Conservation (phyloP, 2,113 vertebrate species). For the Lontra canadensis region DNA sequence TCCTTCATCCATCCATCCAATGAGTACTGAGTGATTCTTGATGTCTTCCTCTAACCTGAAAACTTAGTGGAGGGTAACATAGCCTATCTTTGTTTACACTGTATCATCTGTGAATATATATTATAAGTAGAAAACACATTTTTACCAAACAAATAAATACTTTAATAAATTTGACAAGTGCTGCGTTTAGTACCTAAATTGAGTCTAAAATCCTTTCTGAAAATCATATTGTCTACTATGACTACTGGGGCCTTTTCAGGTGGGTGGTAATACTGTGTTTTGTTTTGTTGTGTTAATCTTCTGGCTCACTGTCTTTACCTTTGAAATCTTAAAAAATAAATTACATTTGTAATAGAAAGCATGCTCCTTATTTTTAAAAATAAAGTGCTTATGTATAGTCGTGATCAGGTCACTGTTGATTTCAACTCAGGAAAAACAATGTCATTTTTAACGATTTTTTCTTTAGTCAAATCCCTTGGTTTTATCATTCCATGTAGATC, state of each 20-base stretch:
- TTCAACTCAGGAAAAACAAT: not conserved
- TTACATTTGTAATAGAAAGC: not conserved
- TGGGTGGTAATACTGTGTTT: not conserved
- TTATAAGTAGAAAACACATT: not conserved
- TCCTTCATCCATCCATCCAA: not conserved
- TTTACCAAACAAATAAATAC: not conserved
- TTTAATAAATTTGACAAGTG: not conserved
- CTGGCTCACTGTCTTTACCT: not conserved
- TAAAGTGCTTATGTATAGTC: not conserved
- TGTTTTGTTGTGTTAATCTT: not conserved
- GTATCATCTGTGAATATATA: not conserved
- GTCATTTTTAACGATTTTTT: not conserved
- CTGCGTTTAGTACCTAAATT: not conserved
- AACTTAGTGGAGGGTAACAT: not conserved
- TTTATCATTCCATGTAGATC: not conserved
- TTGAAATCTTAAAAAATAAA: not conserved
- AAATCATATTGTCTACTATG: not conserved
- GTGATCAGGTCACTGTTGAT: not conserved
- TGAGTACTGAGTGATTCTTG: not conserved
- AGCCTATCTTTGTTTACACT: not conserved
- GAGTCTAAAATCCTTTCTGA: not conserved
- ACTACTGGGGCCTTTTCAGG: not conserved
- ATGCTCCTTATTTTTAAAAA: not conserved
- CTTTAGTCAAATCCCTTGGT: not conserved
- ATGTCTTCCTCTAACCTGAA: not conserved